phyloP scores from a whole-genome alignment of 2,797 vertebrate species.

The Eulemur mongoz region DNA sequence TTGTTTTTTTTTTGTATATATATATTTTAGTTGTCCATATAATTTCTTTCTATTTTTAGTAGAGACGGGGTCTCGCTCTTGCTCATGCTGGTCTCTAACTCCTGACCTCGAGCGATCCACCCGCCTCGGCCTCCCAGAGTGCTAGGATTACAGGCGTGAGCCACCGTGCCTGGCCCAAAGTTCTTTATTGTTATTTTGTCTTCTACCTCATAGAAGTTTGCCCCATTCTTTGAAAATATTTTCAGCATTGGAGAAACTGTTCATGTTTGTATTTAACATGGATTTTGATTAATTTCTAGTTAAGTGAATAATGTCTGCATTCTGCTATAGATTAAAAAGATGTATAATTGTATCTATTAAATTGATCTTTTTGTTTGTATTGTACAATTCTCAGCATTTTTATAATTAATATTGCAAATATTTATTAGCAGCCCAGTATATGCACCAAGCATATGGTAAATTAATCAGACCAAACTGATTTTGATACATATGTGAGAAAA shows the following conservation, averaged over 20 bases:
- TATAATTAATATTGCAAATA: not conserved
- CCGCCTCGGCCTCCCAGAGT: no score
- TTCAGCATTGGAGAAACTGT: not conserved
- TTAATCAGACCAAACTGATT: not conserved
- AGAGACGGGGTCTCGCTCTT: no score
- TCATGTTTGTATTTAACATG: not conserved
- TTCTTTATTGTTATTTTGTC: not conserved
- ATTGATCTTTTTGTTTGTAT: not conserved
- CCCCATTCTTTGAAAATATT: not conserved
- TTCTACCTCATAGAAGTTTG: not conserved
- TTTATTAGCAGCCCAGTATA: not conserved
- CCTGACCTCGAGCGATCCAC: no score
- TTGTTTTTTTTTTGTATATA: no score
- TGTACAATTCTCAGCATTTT: not conserved
- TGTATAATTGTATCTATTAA: not conserved
- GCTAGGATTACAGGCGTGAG: no score
- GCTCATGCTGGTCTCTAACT: no score
- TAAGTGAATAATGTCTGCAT: not conserved
- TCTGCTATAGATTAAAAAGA: not conserved
- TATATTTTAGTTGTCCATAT: no score
- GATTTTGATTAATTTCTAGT: not conserved
- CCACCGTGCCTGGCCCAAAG: no score
- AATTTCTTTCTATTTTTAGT: no score
- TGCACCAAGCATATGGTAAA: not conserved
- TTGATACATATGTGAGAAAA: not conserved